Percentiles rank a stretch among this genome's conserved stretches.
phyloP scores from a whole-genome alignment of 1,140 invertebrate genomes.

The Bombus terrestris region DNA sequence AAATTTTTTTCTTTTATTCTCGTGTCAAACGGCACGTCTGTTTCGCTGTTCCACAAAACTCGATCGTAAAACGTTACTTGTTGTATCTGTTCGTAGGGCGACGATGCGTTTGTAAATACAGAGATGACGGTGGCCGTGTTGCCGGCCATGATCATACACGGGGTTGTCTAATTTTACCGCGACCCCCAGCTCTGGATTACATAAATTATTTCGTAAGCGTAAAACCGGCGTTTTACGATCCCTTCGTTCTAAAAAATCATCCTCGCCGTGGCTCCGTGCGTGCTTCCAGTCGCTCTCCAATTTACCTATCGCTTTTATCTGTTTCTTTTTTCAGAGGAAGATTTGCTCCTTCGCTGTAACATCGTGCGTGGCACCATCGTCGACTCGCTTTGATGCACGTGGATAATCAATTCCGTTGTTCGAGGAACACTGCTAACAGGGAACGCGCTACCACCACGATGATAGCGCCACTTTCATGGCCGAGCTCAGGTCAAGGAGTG shows the following conservation, averaged over 20 bases:
- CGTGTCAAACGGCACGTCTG: background rate
- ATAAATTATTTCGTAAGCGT: constrained; percentile 62
- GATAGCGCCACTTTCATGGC: background rate
- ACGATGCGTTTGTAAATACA: constrained; percentile 18
- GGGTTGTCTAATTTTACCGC: constrained; percentile 63
- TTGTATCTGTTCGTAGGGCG: background rate
- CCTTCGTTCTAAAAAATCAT: constrained; percentile 18
- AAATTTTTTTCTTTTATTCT: background rate
- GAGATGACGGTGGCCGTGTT: background rate
- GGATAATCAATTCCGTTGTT: background rate
- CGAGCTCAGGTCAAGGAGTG: background rate
- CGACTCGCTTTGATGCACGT: constrained; percentile 2
- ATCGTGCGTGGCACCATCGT: too few relatives aligned
- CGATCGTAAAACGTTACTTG: constrained; percentile 14
- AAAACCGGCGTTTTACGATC: constrained; percentile 58
- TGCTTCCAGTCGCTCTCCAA: background rate
- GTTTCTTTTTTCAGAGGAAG: background rate
- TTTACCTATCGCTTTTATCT: constrained; percentile 20
- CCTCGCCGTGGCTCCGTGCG: background rate
- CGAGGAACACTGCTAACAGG: background rate
- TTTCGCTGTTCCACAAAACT: background rate
- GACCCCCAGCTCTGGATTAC: constrained; percentile 52
- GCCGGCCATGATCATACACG: background rate
- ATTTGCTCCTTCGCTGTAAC: constrained; percentile 24
- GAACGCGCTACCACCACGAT: background rate